Evolutionary conservation across 2,113 vertebrate species (phyloP).

Genomic region (Gallinago media): DNA sequence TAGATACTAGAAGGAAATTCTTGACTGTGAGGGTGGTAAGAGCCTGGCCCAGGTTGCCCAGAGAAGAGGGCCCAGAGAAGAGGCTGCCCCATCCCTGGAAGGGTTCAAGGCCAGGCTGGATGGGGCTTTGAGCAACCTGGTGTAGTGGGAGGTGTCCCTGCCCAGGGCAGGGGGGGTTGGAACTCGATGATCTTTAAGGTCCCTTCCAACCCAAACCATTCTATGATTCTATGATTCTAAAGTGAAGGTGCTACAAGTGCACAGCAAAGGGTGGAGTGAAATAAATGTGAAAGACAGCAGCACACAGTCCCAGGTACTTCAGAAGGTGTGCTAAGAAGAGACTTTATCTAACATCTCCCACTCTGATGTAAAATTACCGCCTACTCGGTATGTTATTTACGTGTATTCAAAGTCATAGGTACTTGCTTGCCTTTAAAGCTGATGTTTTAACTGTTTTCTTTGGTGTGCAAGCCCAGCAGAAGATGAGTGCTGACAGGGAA

Average conservation of each 20-base stretch:
- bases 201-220: too few relatives aligned
- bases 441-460: background rate
- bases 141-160: too few relatives aligned
- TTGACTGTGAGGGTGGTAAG: too few relatives aligned
- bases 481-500: background rate
- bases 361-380: background rate
- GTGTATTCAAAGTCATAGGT: constrained; percentile 27
- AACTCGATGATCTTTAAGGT: too few relatives aligned
- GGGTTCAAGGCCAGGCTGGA: too few relatives aligned
- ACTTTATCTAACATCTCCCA: constrained; percentile 28
- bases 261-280: background rate
- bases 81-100: too few relatives aligned
- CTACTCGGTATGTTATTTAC: background rate
- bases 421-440: background rate
- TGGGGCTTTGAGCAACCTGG: too few relatives aligned
- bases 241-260: background rate
- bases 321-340: background rate
- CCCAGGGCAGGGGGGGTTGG: too few relatives aligned
- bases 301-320: background rate
- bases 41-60: too few relatives aligned
- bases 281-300: background rate
- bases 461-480: background rate
- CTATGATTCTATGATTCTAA: background rate
- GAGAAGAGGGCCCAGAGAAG: too few relatives aligned
- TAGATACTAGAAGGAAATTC: too few relatives aligned